A percentile compares a stretch with the other conserved stretches of the same genome.
These are phyloP conservation scores for Phymorhynchus buccinoides DNA, from an alignment of 1,140 invertebrate genomes.

Conservation along the genomic window DNA sequence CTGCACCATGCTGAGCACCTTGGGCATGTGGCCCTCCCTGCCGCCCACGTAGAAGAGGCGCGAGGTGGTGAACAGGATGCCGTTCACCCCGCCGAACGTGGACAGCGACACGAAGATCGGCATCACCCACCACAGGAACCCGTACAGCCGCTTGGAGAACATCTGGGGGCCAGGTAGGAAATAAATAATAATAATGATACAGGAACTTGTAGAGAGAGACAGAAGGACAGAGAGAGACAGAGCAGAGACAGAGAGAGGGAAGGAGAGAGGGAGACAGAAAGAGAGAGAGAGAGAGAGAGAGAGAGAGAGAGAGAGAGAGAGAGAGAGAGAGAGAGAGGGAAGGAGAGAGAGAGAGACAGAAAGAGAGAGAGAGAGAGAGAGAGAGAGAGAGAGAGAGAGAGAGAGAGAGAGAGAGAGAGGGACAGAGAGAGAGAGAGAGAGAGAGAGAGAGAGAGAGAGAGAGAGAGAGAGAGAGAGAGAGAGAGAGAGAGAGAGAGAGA, in stretches of 20 bases:
- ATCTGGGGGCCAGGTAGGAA: conserved; percentile 76
- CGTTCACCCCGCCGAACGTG: conserved; percentile 98
- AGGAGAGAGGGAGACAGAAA: no score
- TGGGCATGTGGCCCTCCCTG: conserved; percentile 96
- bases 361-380: no score
- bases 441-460: no score
- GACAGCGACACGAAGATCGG: conserved; percentile 98
- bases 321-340: not conserved
- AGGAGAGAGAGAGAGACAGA: not conserved
- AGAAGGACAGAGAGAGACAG: no score
- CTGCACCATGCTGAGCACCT: conserved; percentile 96
- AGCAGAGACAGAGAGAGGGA: no score
- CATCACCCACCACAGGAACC: conserved; percentile 93
- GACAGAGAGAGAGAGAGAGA: no score
- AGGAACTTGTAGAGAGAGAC: no score
- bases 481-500: no score
- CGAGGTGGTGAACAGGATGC: conserved; percentile 97
- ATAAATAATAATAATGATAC: no score
- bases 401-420: no score
- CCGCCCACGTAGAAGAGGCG: conserved; percentile 96
- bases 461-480: no score
- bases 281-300: not conserved
- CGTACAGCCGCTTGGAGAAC: conserved; percentile 93
- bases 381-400: no score
- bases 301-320: not conserved